phyloP scores from a whole-genome alignment of 2,113 vertebrate species.

The Callorhinus ursinus region DNA sequence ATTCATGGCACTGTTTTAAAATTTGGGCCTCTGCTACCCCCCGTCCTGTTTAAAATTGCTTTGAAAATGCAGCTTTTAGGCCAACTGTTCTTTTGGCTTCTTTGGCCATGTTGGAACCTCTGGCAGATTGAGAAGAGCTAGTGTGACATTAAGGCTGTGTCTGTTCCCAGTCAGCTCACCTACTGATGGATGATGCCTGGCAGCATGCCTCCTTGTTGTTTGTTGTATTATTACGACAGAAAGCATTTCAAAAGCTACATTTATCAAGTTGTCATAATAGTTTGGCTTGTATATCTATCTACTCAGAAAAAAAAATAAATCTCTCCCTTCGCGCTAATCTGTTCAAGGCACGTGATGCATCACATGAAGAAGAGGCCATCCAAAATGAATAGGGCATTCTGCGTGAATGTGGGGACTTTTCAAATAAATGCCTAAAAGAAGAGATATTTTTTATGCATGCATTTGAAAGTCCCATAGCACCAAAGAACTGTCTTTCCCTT shows the following conservation, averaged over 20 bases:
- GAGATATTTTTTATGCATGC: background rate
- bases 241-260: slow-evolving; percentile 73
- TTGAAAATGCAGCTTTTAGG: background rate
- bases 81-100: slow-evolving; percentile 15
- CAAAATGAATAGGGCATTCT: background rate
- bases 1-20: background rate
- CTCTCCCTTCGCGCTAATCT: slow-evolving; percentile 47
- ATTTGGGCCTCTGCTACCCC: background rate
- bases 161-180: slow-evolving; percentile 68
- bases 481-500: background rate
- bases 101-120: background rate
- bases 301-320: slow-evolving; percentile 60
- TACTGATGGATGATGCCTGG: slow-evolving; percentile 50
- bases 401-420: background rate
- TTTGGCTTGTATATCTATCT: slow-evolving; percentile 65
- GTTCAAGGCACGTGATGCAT: background rate
- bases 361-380: background rate
- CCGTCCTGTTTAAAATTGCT: slow-evolving; percentile 43
- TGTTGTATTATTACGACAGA: slow-evolving; percentile 73
- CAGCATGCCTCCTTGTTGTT: slow-evolving; percentile 68
- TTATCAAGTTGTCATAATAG: slow-evolving; percentile 72
- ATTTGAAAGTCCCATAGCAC: background rate
- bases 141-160: slow-evolving; percentile 1
- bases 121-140: background rate
- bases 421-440: background rate